phyloP scores from a whole-genome alignment of 2,113 vertebrate genomes.

The Atractosteus spatula region DNA sequence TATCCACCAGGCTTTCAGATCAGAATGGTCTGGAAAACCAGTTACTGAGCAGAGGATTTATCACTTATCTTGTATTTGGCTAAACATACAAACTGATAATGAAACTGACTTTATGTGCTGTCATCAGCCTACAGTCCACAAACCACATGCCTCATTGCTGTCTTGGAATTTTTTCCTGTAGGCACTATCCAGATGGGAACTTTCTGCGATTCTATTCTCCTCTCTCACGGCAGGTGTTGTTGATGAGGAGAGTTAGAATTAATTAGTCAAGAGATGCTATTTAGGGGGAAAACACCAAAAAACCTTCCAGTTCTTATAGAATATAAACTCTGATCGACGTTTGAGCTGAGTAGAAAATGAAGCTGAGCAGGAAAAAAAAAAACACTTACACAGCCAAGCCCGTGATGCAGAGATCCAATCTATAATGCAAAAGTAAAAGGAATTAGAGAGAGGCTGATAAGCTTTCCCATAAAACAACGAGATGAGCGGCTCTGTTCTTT shows the following conservation, averaged over 20 bases:
- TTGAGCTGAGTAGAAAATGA: not conserved
- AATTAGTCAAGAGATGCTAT: too few relatives aligned
- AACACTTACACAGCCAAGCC: slow-evolving; percentile 93
- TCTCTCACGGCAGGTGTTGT: not conserved
- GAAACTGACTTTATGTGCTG: slow-evolving; percentile 1
- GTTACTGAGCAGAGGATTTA: not conserved
- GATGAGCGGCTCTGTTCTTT: not conserved
- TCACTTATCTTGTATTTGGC: not conserved
- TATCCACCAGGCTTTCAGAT: not conserved
- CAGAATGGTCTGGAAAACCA: slow-evolving; percentile 1
- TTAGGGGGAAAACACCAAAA: too few relatives aligned
- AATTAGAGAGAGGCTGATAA: slow-evolving; percentile 12
- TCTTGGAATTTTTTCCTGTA: slow-evolving; percentile 24
- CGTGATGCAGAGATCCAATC: slow-evolving; percentile 95
- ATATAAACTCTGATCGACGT: too few relatives aligned
- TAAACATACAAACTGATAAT: not conserved
- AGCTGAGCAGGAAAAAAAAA: slow-evolving; percentile 27
- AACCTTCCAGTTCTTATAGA: too few relatives aligned
- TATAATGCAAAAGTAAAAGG: slow-evolving; percentile 43
- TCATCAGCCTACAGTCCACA: slow-evolving; percentile 25
- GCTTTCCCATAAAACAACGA: not conserved
- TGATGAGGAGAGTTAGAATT: not conserved
- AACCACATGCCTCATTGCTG: slow-evolving; percentile 24
- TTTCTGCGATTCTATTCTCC: not conserved
- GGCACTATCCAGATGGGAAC: slow-evolving; percentile 3